A percentile compares a stretch with the other conserved stretches of the same genome.
Conservation (phyloP, 2,797 vertebrate genomes). For the Phalanger gymnotis region DNA sequence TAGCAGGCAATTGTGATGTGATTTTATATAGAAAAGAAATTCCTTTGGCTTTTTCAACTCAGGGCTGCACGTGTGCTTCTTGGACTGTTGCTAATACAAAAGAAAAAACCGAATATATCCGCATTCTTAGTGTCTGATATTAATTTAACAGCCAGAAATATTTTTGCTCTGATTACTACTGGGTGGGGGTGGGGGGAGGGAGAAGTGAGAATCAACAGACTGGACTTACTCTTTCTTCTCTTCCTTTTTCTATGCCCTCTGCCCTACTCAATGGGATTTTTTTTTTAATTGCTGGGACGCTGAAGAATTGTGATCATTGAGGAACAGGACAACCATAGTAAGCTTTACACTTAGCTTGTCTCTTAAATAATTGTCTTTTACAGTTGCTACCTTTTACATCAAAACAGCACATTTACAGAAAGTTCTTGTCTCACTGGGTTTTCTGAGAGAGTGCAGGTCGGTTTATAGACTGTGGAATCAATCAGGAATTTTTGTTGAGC, state of each 20-base stretch:
- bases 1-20: neutral
- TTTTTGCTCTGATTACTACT: slow-evolving; percentile 14
- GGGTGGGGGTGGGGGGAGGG: neutral
- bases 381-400: slow-evolving; percentile 14
- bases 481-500: neutral
- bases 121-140: slow-evolving; percentile 53
- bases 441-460: neutral
- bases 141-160: slow-evolving; percentile 54
- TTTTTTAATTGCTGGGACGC: slow-evolving; percentile 60
- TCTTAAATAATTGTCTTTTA: slow-evolving; percentile 57
- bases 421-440: slow-evolving; percentile 1
- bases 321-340: slow-evolving; percentile 6
- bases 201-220: slow-evolving; percentile 19
- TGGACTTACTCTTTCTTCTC: neutral
- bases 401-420: slow-evolving; percentile 19
- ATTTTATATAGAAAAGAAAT: neutral
- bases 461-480: slow-evolving; percentile 43
- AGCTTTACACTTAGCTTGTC: slow-evolving; percentile 61
- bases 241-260: neutral
- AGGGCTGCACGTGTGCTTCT: neutral
- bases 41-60: neutral
- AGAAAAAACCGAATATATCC: slow-evolving; percentile 22
- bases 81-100: neutral
- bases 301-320: slow-evolving; percentile 47
- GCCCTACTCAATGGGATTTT: slow-evolving; percentile 46